A percentile compares a stretch with the other conserved stretches of the same genome.
phyloP scores from a whole-genome alignment of 64 coral and sea anemone species.

The Catalaphyllia jardinei region DNA sequence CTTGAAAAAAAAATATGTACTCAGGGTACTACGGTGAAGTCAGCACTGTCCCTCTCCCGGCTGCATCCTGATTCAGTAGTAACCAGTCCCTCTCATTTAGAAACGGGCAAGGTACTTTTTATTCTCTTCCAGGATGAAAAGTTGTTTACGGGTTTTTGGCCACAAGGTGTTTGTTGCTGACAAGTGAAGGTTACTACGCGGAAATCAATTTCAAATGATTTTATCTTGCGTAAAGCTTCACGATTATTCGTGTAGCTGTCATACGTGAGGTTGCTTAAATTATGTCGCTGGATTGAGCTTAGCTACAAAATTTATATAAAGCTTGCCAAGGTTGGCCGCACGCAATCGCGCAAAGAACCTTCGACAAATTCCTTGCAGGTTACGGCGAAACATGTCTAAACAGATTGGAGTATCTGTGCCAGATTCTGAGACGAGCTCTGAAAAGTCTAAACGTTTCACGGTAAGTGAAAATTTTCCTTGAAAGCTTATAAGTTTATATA shows the following conservation, averaged over 20 bases:
- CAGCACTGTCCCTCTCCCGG: not conserved
- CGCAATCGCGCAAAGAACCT: not conserved
- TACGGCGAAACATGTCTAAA: constrained; percentile 41
- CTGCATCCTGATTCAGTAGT: not conserved
- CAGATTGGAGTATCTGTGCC: constrained; percentile 78
- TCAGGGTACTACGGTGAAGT: not conserved
- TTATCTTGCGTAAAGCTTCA: not conserved
- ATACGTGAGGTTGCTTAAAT: no score
- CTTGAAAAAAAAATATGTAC: no score
- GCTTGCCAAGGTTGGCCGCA: no score
- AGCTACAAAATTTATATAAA: no score
- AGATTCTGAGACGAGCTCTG: constrained; percentile 86
- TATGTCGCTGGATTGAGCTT: no score
- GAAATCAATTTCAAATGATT: not conserved
- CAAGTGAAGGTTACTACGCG: not conserved
- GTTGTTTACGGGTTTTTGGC: constrained; percentile 25
- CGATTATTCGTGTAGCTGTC: not conserved
- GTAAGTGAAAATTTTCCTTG: constrained; percentile 1
- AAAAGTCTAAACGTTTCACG: constrained; percentile 79
- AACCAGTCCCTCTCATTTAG: not conserved
- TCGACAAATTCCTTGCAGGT: not conserved
- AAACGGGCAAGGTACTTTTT: not conserved
- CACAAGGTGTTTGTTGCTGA: not conserved
- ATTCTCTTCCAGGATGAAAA: not conserved
- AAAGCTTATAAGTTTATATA: not conserved